These are phyloP conservation scores for Pachliopta kotzebuea DNA, from an alignment of 2,888 invertebrate species.

Conservation along the genomic window DNA sequence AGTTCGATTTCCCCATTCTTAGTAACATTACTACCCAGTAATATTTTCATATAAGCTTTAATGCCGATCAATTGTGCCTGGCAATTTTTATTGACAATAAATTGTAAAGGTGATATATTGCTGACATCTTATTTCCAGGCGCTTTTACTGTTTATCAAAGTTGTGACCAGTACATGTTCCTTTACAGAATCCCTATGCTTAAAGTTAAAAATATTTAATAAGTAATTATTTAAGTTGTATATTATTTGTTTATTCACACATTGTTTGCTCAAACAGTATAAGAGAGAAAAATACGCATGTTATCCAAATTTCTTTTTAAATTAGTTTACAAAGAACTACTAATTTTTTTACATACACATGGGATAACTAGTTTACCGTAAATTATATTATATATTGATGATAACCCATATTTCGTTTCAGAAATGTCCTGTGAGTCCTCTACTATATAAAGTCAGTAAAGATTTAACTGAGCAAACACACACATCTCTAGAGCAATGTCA, in stretches of 20 bases:
- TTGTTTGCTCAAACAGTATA: too few species aligned
- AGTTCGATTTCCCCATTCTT: too few species aligned
- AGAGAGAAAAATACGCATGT: too few species aligned
- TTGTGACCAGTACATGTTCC: too few species aligned
- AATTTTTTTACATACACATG: too few species aligned
- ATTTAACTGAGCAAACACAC: conserved; percentile 36
- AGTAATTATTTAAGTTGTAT: neutral
- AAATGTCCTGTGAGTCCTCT: conserved; percentile 57
- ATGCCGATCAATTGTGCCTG: neutral
- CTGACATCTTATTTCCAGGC: neutral
- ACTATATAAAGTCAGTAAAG: conserved; percentile 48
- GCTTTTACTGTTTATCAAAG: neutral
- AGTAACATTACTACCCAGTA: neutral
- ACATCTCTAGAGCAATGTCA: conserved; percentile 44
- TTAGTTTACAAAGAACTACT: too few species aligned
- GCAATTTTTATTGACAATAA: neutral
- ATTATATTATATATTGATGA: neutral
- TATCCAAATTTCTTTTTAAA: too few species aligned
- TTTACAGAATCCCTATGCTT: too few species aligned
- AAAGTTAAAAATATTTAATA: too few species aligned
- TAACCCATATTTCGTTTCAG: conserved; percentile 39
- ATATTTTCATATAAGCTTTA: neutral
- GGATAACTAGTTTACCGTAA: too few species aligned
- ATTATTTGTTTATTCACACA: too few species aligned
- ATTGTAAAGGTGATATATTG: neutral